Base-by-base conservation (phyloP, 2,888 invertebrate species). In the Julus scanicus region DNA sequence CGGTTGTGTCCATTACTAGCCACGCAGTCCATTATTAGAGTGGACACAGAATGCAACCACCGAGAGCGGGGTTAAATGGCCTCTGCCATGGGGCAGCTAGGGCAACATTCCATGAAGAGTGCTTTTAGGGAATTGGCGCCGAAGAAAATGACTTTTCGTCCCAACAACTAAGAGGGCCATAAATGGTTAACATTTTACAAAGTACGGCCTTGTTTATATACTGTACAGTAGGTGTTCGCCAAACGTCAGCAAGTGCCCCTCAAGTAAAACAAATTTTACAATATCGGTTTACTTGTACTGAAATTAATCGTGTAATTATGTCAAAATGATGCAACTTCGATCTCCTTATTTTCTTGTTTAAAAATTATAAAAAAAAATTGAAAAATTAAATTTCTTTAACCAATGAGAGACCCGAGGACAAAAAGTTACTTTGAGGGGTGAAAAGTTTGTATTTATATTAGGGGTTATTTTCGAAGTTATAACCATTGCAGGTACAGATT, bases 101-200 rank as follows among this genome's bases (percentile, higher is more conserved):
- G 37, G 80, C 37, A 37, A 37, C 80, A 80, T 80, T 80, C 80
- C 80, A 80, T 6, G 29, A 80, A 37, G 37, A 80, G 80, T 80
- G 80, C 80, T 80, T 37, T 80, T 80, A 80, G 80, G 13, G 80
- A 37, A 80, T 80, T 80, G 80, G 80, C 80, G 80, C 80, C 80
- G 37, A 80, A 37, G 80, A 80, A 80, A 80, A 80, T 29, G 6
- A 71, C 71, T 29, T 53, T 53, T 29, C 29, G 29, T 71, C 71
- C 71, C 71, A 71, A 29, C 29, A 29, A 37, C 37, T 37, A 37
- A 11, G 80, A 37, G 80, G 80, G 2, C 11, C 37, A 37, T 80
- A 80, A 44, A 44, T n/a, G n/a, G n/a, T n/a, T n/a, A 71, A 71
- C 29, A 71, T 29, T 49, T 49, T 49, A 49, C 49, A 13, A 13